These are phyloP conservation scores for Clistopyga incitator DNA, from an alignment of 2,888 invertebrate species.

Conservation along the genomic window DNA sequence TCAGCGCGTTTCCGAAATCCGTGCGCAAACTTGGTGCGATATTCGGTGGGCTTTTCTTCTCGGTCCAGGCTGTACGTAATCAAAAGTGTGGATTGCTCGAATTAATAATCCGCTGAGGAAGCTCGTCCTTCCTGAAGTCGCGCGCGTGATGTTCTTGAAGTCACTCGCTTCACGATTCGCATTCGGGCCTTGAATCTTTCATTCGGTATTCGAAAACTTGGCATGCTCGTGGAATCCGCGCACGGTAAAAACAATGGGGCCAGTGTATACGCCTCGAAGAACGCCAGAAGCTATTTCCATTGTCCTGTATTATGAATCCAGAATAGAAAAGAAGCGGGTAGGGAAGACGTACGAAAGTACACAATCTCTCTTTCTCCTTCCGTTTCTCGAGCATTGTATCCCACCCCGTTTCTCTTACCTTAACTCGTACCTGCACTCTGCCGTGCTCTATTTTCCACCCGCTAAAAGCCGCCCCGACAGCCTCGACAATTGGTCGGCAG, in stretches of 20 bases:
- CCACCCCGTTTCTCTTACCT: slow-evolving; percentile 47
- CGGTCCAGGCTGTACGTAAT: not conserved
- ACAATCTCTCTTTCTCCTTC: not conserved
- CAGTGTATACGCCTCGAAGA: slow-evolving; percentile 22
- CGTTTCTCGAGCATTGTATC: slow-evolving; percentile 21
- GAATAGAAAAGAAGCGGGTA: slow-evolving; percentile 15
- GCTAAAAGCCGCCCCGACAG: slow-evolving; percentile 21
- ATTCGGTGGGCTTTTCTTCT: not conserved
- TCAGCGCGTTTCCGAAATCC: not conserved
- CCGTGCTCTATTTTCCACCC: slow-evolving; percentile 14
- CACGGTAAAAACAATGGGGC: slow-evolving; percentile 69
- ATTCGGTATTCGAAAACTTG: slow-evolving; percentile 48
- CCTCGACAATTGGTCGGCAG: slow-evolving; percentile 28
- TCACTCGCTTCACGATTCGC: slow-evolving; percentile 13
- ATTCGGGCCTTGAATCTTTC: slow-evolving; percentile 49
- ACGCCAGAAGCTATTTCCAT: slow-evolving; percentile 53
- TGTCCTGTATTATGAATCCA: slow-evolving; percentile 71
- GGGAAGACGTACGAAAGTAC: not conserved
- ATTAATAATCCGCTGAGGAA: slow-evolving; percentile 38
- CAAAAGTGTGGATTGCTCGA: slow-evolving; percentile 3
- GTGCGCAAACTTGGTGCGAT: not conserved
- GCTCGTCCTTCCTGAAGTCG: slow-evolving; percentile 26
- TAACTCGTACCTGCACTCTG: slow-evolving; percentile 21
- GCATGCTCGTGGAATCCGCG: slow-evolving; percentile 12
- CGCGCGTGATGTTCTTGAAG: too few relatives aligned